Evolutionary conservation across 2,113 vertebrate species (phyloP), one percentile per base, ranked within the genome.

Genomic region (Phyllostomus discolor): DNA sequence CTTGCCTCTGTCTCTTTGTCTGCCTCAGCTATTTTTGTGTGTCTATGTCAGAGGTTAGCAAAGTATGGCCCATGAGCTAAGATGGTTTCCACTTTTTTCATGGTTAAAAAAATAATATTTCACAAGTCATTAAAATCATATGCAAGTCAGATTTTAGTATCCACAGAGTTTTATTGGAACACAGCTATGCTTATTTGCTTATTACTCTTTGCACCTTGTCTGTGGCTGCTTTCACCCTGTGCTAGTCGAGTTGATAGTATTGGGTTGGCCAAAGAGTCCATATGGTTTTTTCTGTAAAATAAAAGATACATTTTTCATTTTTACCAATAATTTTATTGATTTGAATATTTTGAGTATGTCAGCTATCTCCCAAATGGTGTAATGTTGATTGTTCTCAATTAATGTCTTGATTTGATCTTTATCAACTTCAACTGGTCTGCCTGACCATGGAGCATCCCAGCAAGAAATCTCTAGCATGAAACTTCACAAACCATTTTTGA

Each of bases 1-100:
- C 79, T n/a, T 72, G 50, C 10, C 69, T 11, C 28, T 33, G 14
- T 20, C 31, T 57, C 48, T 41, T 31, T 33, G n/a, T 66, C 62
- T 84, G 35, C 48, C 46, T 93, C 43, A 72, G 0, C 83, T 83
- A 3, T 80, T 31, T 91, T 7, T 91, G 43, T 50, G 5, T 87
- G 16, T 95, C 64, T 92, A 0, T 88, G 57, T 84, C 48, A 86
- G 62, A 57, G 54, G 35, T 92, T 43, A 87, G 48, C 28, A 79
- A 82, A 81, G 52, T 82, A 24, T 76, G 28, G n/a, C 70, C 59
- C 20, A 33, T 48, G 38, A 91, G 17, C 67, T 93, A 89, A 88
- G 72, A 79, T 82, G 43, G 28, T 73, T 92, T 94, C 93, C 31
- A 85, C 85, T 93, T 96, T 95, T 88, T 83, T 62, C 57, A 82